A percentile compares a stretch with the other conserved stretches of the same genome.
These are phyloP conservation scores for Yponomeuta sedellus DNA, from an alignment of 2,888 invertebrate genomes.

Conservation along the genomic window DNA sequence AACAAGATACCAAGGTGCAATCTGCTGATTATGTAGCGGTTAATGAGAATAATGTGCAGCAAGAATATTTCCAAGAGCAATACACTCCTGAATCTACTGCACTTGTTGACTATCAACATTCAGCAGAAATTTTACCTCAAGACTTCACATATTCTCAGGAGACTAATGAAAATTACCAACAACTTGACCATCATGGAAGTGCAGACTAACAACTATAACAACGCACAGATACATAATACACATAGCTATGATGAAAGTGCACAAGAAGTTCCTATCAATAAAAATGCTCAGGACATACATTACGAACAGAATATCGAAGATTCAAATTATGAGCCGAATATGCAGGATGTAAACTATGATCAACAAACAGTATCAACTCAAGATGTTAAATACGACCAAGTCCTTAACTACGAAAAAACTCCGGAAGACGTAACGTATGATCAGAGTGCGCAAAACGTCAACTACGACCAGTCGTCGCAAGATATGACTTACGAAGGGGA, in stretches of 20 bases:
- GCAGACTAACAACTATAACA: neutral
- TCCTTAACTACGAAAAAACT: neutral
- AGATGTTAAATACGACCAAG: neutral
- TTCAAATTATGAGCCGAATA: constrained; percentile 30
- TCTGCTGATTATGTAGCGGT: neutral
- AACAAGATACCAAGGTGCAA: neutral
- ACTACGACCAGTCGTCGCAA: neutral
- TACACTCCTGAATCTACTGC: neutral
- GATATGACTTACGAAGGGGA: constrained; percentile 7
- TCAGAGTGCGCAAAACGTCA: neutral
- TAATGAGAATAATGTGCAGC: neutral
- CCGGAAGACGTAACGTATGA: neutral
- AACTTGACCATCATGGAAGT: neutral
- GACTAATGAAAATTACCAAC: constrained; percentile 27
- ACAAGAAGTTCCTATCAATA: constrained; percentile 28
- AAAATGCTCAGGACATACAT: constrained; percentile 19
- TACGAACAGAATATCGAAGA: constrained; percentile 32
- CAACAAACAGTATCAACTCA: neutral
- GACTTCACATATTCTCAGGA: constrained; percentile 24
- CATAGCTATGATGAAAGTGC: constrained; percentile 24
- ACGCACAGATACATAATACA: neutral
- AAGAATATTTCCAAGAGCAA: neutral
- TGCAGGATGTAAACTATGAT: constrained; percentile 29
- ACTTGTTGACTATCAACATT: neutral
- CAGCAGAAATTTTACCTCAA: neutral